Base-by-base conservation (phyloP, 2,888 invertebrate species). In the Heliconius charithonia region DNA sequence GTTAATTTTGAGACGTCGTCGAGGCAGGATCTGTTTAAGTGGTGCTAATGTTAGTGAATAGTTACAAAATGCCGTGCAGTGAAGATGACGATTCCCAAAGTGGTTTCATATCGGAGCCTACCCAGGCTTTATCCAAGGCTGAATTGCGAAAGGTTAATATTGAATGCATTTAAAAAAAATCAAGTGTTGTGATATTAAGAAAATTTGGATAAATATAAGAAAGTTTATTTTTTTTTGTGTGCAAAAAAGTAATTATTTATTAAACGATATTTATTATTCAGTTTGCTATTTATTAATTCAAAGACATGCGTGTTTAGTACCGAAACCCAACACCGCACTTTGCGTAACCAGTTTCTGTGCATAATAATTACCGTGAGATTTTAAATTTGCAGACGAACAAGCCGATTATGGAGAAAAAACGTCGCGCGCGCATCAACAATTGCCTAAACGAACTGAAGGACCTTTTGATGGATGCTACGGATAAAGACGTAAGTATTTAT, bases 381-480 rank as follows among this genome's bases (percentile, higher is more conserved):
- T 85, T 73, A 29, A 73, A 72, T 72, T 96, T 96, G 83, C 96
- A 98, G 98, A 98, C 97, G 77, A 98, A 98, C 88, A 98, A 98
- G 90, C 98, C 98, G 51, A 97, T 98, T 85, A 98, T 98, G 98
- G 98, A 98, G 92, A 98, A 98, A 92, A 96, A 97, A 85, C 95
- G 98, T 84, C 96, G 98, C 84, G 98, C 98, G 77, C 96, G 98
- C 87, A 98, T 98, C 88, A 98, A 98, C 93, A 97, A 98, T 88
- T 98, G 98, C 86, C 95, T 98, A 81, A 97, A 98, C 87, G 98
- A 98, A 89, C 94, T 98, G 70, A 98, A 98, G 91, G 97, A 97
- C 70, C 95, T 98, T 70, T 97, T 98, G 76, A 94, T 98, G 88
- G 98, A 98, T 88, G 97, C 97, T 13, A 96, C 97, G 93, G 98